These are phyloP conservation scores for Hyperopisus bebe DNA, from an alignment of 2,113 vertebrate species.

Conservation along the genomic window DNA sequence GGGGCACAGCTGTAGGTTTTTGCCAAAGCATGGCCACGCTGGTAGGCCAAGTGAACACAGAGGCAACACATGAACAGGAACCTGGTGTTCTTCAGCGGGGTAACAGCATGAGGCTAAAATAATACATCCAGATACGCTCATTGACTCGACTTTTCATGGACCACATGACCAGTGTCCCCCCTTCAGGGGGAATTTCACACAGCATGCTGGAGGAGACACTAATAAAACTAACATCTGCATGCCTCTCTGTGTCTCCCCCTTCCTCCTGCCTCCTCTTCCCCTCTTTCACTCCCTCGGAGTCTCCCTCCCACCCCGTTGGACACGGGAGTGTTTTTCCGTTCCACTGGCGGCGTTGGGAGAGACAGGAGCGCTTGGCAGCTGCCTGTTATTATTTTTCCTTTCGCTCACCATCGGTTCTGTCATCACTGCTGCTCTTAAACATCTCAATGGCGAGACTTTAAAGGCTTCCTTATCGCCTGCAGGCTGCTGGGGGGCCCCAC, in stretches of 20 bases:
- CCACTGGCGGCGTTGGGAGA: conserved; percentile 45
- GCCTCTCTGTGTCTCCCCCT: conserved; percentile 8
- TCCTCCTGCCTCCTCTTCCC: conserved; percentile 21
- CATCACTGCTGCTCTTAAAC: conserved; percentile 29
- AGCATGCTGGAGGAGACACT: not conserved
- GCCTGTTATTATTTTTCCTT: conserved; percentile 58
- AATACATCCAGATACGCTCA: not conserved
- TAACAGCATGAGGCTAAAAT: not conserved
- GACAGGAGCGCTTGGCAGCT: conserved; percentile 53
- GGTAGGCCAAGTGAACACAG: not conserved
- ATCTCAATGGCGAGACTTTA: conserved; percentile 25
- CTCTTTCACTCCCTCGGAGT: not conserved
- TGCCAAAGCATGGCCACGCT: not conserved
- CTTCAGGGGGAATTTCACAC: not conserved
- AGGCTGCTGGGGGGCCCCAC: conserved; percentile 5
- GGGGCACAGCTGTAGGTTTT: not conserved
- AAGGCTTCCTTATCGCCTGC: conserved; percentile 38
- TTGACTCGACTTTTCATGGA: not conserved
- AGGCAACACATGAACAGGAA: not conserved
- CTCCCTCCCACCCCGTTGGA: conserved; percentile 48
- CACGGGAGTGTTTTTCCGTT: conserved; percentile 53
- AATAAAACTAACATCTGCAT: not conserved
- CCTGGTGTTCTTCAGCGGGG: not conserved
- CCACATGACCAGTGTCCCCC: not conserved
- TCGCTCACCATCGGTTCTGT: conserved; percentile 49